Evolutionary conservation across 2,113 vertebrate species (phyloP), one percentile per base, ranked within the genome.

Genomic region (Cisticola juncidis): DNA sequence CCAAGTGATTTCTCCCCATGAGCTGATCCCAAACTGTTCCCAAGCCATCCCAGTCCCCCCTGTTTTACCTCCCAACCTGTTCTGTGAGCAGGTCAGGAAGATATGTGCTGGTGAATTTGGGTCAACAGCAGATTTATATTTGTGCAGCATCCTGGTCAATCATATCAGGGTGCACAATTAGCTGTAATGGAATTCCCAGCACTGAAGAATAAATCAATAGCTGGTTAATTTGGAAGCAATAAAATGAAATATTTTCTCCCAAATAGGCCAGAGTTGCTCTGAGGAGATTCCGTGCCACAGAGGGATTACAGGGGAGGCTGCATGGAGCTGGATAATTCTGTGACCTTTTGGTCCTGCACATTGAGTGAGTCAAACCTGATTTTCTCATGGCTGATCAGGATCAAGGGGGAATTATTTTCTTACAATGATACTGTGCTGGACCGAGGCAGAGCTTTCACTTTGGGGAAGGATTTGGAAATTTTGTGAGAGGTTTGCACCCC

Each of bases 171-270:
- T 1, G 11, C 73, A 83, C 83, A 87, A 95, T 90, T 94, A 92
- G 82, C 83, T 73, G 77, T 42, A 86, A 95, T 61, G 89, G 83
- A 87, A 85, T 89, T 86, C 71, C 92, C 92, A 89, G 73, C 3
- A 5, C 77, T 89, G 61, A 44, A 62, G 88, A 80, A 95, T 93
- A 85, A 96, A 97, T 96, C 96, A 86, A 93, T 96, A 86, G 77
- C 62, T 60, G 78, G 60, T 92, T 90, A 65, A 92, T 88, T 92
- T 68, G 60, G 77, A 73, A 70, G 72, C 73, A 86, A 87, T 92
- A 94, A 73, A 95, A 91, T 4, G 47, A 88, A 93, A 92, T 36
- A 7, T 38, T 88, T 90, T 74, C 47, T 44, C 40, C 69, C 44
- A 35, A 53, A 54, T 2, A 90, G 57, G n/a, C 61, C 11, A 2